These are phyloP conservation scores for Eudemis profundana DNA, from an alignment of 2,888 invertebrate genomes.

Conservation along the genomic window DNA sequence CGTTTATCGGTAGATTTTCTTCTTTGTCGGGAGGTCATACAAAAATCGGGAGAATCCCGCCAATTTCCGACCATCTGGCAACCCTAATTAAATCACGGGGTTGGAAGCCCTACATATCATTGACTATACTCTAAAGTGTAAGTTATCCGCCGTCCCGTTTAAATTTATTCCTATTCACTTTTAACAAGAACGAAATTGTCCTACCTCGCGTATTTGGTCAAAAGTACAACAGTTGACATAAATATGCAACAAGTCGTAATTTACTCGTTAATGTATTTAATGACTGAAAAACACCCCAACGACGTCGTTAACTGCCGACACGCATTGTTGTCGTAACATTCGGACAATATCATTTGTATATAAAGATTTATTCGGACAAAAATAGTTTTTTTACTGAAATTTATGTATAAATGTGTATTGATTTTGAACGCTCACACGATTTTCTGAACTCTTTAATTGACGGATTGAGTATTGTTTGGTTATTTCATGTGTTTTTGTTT, in stretches of 20 bases:
- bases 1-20: no score
- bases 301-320: conserved; percentile 52
- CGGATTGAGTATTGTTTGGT: not conserved
- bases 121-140: no score
- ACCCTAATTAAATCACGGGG: no score
- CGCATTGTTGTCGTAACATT: conserved; percentile 50
- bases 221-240: conserved; percentile 5
- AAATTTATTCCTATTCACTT: no score
- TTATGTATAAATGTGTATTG: not conserved
- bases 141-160: no score
- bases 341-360: conserved; percentile 46
- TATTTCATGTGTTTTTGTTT: not conserved
- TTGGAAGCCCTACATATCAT: no score
- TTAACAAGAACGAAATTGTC: no score
- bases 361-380: not conserved
- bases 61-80: no score
- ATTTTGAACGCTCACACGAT: conserved; percentile 3
- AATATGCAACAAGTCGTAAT: conserved; percentile 24
- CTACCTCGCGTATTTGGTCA: conserved; percentile 13
- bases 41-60: no score
- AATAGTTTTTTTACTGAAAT: conserved; percentile 6
- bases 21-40: no score
- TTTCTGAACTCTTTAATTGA: not conserved
- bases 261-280: conserved; percentile 20
- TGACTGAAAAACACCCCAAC: conserved; percentile 47